phyloP scores from a whole-genome alignment of 2,113 vertebrate genomes.

The Alouatta palliata region DNA sequence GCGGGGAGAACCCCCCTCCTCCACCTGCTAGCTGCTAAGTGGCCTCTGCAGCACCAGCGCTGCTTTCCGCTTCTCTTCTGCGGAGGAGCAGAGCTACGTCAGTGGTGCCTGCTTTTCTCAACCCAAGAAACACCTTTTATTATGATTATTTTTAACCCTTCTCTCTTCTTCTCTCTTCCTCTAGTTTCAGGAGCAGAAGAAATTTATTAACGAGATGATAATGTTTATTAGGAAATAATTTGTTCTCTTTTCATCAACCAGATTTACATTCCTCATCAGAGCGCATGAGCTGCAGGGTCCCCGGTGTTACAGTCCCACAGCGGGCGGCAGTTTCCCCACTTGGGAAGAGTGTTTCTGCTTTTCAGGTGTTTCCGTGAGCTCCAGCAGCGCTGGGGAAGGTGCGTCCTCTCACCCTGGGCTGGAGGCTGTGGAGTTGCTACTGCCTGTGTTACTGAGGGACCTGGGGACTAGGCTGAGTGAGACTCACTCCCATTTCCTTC shows the following conservation, averaged over 20 bases:
- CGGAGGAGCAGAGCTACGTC: accelerated
- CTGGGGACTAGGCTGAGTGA: not conserved
- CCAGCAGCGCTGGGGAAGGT: no score
- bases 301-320: accelerated
- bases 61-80: accelerated
- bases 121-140: not conserved
- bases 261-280: not conserved
- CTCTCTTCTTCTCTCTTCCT: not conserved
- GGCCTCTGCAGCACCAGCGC: accelerated
- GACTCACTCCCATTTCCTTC: not conserved
- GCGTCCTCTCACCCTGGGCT: not conserved
- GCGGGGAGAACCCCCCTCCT: no score
- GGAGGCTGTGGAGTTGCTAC: not conserved
- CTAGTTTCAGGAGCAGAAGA: not conserved
- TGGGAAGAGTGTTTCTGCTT: not conserved
- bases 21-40: not conserved
- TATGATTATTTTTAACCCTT: not conserved
- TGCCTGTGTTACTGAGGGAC: not conserved
- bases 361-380: not conserved
- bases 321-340: not conserved
- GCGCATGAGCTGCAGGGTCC: not conserved
- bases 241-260: not conserved
- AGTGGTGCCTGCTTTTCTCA: not conserved
- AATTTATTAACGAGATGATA: not conserved
- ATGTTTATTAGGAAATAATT: not conserved